These are phyloP conservation scores for Tetragonisca angustula DNA, from an alignment of 2,888 invertebrate genomes.

Conservation along the genomic window DNA sequence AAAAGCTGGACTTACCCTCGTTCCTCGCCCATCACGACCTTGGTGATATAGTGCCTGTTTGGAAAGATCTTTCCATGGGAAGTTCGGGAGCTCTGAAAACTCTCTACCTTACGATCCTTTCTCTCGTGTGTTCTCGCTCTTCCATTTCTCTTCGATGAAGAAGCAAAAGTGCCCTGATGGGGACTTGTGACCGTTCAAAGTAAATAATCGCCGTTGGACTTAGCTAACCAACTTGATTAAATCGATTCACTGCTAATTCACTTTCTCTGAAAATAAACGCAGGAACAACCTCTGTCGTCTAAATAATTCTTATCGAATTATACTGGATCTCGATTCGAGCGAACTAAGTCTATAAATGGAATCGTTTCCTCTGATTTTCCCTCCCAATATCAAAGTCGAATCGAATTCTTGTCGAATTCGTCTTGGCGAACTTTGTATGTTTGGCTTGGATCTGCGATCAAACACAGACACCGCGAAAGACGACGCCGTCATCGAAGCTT, in stretches of 20 bases:
- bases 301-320: too few species aligned
- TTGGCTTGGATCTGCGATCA: neutral
- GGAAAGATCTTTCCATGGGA: conserved; percentile 34
- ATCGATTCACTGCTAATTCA: too few species aligned
- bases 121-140: neutral
- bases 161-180: too few species aligned
- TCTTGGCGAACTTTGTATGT: neutral
- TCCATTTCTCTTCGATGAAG: neutral
- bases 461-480: neutral
- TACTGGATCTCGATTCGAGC: neutral
- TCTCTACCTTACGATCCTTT: neutral
- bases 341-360: neutral
- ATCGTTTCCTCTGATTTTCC: neutral
- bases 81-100: conserved; percentile 40
- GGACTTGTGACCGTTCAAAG: too few species aligned
- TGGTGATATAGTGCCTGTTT: conserved; percentile 44
- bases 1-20: conserved; percentile 48
- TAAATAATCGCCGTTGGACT: neutral
- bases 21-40: conserved; percentile 32
- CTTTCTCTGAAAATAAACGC: too few species aligned
- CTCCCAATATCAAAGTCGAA: neutral
- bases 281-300: too few species aligned
- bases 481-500: neutral
- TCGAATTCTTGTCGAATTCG: neutral
- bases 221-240: neutral